These are phyloP conservation scores for Aradophagus sp. DNA, from an alignment of 1,140 invertebrate species.

Conservation along the genomic window DNA sequence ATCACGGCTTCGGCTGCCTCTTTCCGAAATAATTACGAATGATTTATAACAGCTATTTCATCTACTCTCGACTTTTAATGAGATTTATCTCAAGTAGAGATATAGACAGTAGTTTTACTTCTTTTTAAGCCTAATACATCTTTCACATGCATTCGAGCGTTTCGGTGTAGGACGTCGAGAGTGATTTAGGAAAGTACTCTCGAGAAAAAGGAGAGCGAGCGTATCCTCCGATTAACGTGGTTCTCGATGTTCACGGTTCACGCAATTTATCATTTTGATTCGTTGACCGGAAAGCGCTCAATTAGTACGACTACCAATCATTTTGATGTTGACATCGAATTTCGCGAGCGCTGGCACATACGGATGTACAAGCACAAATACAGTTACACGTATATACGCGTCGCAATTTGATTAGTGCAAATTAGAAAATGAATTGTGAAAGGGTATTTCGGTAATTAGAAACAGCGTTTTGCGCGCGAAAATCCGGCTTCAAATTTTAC, in stretches of 20 bases:
- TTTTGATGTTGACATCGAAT: constrained; percentile 49
- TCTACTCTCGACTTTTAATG: constrained; percentile 8
- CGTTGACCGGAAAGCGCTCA: constrained; percentile 57
- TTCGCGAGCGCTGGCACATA: constrained; percentile 14
- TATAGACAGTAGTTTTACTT: constrained; percentile 3
- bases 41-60: no score
- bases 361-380: not conserved
- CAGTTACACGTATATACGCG: not conserved
- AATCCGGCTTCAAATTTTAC: no score
- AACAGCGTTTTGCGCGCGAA: no score
- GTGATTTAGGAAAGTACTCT: constrained; percentile 57
- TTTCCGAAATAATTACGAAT: no score
- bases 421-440: constrained; percentile 23
- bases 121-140: constrained; percentile 49
- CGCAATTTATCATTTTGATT: constrained; percentile 57
- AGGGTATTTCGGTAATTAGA: constrained; percentile 7
- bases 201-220: constrained; percentile 48
- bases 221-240: constrained; percentile 49
- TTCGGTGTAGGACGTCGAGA: constrained; percentile 40
- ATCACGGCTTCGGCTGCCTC: no score
- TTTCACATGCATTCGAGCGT: constrained; percentile 45
- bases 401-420: constrained; percentile 15
- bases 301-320: constrained; percentile 53
- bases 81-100: constrained; percentile 15
- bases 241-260: constrained; percentile 51